Base-by-base conservation (phyloP, 1,140 invertebrate genomes). In the Bombus sylvicola region DNA sequence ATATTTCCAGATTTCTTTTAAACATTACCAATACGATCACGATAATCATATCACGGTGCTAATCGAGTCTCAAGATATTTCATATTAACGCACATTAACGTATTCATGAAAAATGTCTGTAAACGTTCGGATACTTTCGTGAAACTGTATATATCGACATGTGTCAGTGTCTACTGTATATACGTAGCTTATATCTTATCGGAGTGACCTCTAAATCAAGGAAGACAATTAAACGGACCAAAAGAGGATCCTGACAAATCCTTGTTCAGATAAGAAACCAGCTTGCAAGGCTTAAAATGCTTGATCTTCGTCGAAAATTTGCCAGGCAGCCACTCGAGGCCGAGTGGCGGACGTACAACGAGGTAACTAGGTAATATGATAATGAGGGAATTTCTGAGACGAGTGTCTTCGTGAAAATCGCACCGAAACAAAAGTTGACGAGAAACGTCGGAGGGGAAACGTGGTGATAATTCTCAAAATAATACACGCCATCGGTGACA, bases 361-460 rank as follows among this genome's bases (percentile, higher is more conserved):
- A 77, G 85, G 77, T 87, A 88, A 88, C 79, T 53, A 87, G 85
- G 68, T 77, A 68, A 83, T 59, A 57, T 68, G 79, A 47, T 87
- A 87, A 88, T 68, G 74, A 57, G 59, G 62, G 39, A 75, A 88
- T 87, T 75, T 77, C 85, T 80, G 59, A 68, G 59, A 31, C 37
- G 57, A 66, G 43, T 2, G 43, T 2, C 37, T 22, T 22, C 75
- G 69, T 39, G 37, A 41, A 37, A 59, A 59, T 34, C 74, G 8
- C 12, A 22, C 0, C 64, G 31, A 22, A 15, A 31, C 15, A 31
- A 66, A 66, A 31, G 62, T 66, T 31, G 62, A n/a, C 13, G 62
- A 64, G 62, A 47, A 15, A 43, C 62, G 3, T 64, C 62, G 62
- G 5, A 15, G n/a, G 12, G n/a, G 62, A 8, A 15, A 31, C 18